Evolutionary conservation across 2,888 invertebrate genomes (phyloP).

Genomic region (Hypolimnas misippus): DNA sequence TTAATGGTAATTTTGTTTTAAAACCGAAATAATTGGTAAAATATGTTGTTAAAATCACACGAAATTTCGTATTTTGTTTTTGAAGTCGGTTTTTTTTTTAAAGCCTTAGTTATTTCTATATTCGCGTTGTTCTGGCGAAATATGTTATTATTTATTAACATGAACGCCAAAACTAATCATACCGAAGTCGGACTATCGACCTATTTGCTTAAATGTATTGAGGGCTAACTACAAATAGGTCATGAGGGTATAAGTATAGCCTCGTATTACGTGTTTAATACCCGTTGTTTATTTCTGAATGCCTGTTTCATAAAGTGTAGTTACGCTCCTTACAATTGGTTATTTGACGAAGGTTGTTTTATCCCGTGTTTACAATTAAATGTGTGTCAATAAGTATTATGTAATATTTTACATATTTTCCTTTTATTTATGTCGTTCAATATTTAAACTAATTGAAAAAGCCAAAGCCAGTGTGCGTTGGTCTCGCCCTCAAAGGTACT

Average conservation of each 20-base stretch:
- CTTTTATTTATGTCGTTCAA: too few species aligned
- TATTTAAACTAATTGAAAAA: too few species aligned
- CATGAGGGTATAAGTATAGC: conserved; percentile 2
- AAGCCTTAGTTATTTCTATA: neutral
- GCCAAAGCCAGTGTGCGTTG: too few species aligned
- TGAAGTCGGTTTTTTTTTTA: too few species aligned
- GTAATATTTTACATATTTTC: neutral
- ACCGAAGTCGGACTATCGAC: conserved; percentile 5
- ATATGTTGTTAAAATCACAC: too few species aligned
- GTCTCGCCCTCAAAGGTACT: too few species aligned
- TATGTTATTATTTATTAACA: neutral
- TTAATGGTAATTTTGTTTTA: too few species aligned
- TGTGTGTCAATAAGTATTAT: too few species aligned
- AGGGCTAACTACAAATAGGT: conserved; percentile 18
- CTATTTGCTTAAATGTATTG: conserved; percentile 11
- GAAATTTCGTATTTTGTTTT: too few species aligned
- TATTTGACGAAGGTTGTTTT: neutral
- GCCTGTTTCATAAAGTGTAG: neutral
- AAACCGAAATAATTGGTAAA: too few species aligned
- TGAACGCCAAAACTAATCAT: neutral
- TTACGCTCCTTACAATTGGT: neutral
- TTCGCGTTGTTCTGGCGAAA: neutral
- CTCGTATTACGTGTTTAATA: neutral
- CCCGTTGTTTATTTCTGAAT: neutral
- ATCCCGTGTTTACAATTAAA: too few species aligned